Evolutionary conservation across 2,113 vertebrate species (phyloP).

Genomic region (Lamprologus speciosus): DNA sequence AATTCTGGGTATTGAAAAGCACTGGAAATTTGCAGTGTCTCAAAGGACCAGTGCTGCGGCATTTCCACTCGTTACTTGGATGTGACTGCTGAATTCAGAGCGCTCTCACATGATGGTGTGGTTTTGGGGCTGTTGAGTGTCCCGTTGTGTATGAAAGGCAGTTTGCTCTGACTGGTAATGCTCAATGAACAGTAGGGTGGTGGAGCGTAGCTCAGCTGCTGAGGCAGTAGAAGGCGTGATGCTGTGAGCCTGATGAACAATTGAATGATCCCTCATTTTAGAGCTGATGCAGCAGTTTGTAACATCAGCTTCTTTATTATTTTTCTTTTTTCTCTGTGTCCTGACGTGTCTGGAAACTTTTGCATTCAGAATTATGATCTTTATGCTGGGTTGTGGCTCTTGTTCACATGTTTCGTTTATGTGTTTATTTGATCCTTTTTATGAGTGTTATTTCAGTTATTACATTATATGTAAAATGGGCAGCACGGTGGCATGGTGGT

Average conservation of each 20-base stretch:
- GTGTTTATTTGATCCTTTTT: neutral
- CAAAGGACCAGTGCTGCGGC: slow-evolving; percentile 35
- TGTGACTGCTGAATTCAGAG: neutral
- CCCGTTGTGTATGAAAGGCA: slow-evolving; percentile 11
- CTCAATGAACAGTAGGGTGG: slow-evolving; percentile 44
- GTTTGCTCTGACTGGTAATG: slow-evolving; percentile 17
- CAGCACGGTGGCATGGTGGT: neutral
- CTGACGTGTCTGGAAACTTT: neutral
- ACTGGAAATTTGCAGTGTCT: slow-evolving; percentile 6
- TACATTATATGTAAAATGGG: neutral
- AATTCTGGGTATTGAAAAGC: slow-evolving; percentile 64
- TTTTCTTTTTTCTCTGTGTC: accelerated
- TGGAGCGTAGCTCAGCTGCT: slow-evolving; percentile 18
- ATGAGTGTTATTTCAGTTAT: neutral
- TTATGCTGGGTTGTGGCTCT: neutral
- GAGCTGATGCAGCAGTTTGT: slow-evolving; percentile 31
- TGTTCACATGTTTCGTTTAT: neutral
- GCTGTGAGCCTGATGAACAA: slow-evolving; percentile 40
- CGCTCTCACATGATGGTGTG: neutral
- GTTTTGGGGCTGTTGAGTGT: neutral
- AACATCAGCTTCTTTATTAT: neutral
- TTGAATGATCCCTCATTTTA: slow-evolving; percentile 57
- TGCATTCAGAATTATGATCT: neutral
- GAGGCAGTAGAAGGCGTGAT: slow-evolving; percentile 15
- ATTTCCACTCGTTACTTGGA: slow-evolving; percentile 25